These are phyloP conservation scores for Diploptera punctata DNA, from an alignment of 2,888 invertebrate genomes.

Conservation along the genomic window DNA sequence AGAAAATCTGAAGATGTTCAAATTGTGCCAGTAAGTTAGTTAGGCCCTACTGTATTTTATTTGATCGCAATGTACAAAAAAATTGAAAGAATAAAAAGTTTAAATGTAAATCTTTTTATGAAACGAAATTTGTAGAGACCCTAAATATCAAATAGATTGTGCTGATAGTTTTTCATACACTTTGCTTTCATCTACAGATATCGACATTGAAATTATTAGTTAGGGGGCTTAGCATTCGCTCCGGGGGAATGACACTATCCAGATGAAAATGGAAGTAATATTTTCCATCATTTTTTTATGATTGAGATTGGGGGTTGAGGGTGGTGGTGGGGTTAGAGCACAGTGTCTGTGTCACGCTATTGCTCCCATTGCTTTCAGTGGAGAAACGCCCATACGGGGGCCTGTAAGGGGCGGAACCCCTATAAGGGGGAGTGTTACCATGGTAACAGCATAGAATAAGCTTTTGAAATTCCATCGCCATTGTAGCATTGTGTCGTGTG, in stretches of 20 bases:
- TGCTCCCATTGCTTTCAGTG: conserved; percentile 28
- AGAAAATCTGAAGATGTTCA: no score
- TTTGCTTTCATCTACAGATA: no score
- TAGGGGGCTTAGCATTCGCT: no score
- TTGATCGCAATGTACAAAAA: no score
- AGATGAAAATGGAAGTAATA: conserved; percentile 34
- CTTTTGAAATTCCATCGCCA: conserved; percentile 41
- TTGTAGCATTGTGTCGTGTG: conserved; percentile 30
- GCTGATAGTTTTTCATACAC: no score
- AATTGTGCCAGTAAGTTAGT: no score
- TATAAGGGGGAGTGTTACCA: conserved; percentile 30
- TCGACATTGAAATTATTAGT: conserved; percentile 1
- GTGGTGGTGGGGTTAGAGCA: not conserved
- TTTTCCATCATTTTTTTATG: conserved; percentile 39
- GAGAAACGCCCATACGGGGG: conserved; percentile 39
- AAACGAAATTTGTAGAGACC: no score
- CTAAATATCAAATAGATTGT: no score
- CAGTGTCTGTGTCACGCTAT: conserved; percentile 34
- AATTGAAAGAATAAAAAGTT: no score
- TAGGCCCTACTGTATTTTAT: no score
- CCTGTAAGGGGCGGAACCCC: conserved; percentile 28
- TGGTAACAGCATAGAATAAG: conserved; percentile 39
- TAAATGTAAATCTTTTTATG: no score
- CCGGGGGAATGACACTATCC: no score
- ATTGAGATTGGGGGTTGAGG: conserved; percentile 29